phyloP scores from a whole-genome alignment of 35 echinoderm and acorn worm species.

The Lytechinus variegatus region DNA sequence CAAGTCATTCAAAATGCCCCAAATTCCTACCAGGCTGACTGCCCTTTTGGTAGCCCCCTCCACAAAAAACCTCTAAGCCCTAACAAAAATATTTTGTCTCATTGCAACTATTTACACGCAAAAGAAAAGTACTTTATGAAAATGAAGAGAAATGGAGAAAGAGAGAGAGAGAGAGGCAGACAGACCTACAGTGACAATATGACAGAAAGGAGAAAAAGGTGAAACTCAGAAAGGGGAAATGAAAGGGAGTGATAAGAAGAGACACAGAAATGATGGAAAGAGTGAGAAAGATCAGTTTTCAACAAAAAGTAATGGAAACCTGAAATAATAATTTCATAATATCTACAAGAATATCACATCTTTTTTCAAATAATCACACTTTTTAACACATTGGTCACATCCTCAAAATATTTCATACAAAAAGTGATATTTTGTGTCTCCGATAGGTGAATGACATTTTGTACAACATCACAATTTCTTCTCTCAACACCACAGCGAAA shows the following conservation, averaged over 20 bases:
- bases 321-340: not conserved
- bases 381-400: not conserved
- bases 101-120: constrained; percentile 34
- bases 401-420: constrained; percentile 2
- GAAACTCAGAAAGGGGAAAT: too few relatives aligned
- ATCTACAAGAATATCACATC: not conserved
- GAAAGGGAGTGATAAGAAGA: too few relatives aligned
- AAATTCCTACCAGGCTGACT: not conserved
- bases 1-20: not conserved
- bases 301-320: constrained; percentile 27
- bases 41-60: not conserved
- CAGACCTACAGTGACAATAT: too few relatives aligned
- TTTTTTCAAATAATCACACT: not conserved
- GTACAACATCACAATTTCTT: not conserved
- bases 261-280: too few relatives aligned
- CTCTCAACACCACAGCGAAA: not conserved
- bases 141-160: not conserved
- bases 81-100: not conserved
- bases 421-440: not conserved
- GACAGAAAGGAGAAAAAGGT: too few relatives aligned
- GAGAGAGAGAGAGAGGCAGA: not conserved
- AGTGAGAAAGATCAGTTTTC: not conserved
- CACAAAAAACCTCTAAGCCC: not conserved
- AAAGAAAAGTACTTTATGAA: constrained; percentile 1
- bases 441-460: not conserved